phyloP scores from a whole-genome alignment of 2,888 invertebrate species.

The Timema podura region DNA sequence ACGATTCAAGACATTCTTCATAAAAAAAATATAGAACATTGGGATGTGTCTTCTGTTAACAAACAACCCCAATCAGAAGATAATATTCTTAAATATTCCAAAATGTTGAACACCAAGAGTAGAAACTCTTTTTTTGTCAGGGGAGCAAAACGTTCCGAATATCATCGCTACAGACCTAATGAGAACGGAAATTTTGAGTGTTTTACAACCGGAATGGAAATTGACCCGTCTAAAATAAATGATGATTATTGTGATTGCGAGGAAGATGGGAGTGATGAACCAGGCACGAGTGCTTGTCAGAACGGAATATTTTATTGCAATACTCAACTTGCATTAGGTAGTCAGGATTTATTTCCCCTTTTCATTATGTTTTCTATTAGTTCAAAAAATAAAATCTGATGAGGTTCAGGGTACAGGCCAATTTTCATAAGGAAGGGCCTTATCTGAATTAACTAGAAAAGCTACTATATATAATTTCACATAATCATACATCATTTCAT shows the following conservation, averaged over 20 bases:
- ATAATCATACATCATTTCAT: too few species aligned
- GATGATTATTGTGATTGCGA: constrained; percentile 92
- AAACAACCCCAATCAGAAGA: constrained; percentile 19
- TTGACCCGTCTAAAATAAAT: constrained; percentile 67
- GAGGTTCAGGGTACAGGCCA: too few species aligned
- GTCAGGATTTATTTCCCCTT: too few species aligned
- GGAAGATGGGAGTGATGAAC: constrained; percentile 78
- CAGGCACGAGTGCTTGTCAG: constrained; percentile 85
- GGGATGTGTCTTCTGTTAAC: too few species aligned
- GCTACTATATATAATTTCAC: too few species aligned
- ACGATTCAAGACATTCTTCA: not conserved
- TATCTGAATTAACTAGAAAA: too few species aligned
- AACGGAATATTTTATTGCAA: constrained; percentile 81
- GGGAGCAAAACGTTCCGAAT: too few species aligned
- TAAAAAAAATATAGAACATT: not conserved
- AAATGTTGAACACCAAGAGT: too few species aligned
- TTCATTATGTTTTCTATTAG: too few species aligned
- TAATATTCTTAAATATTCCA: not conserved
- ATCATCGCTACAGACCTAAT: constrained; percentile 44
- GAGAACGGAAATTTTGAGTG: constrained; percentile 48
- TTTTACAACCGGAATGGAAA: constrained; percentile 46
- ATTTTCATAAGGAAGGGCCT: too few species aligned
- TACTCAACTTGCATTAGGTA: constrained; percentile 38
- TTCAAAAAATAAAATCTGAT: too few species aligned
- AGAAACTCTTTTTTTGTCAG: too few species aligned